Evolutionary conservation across 2,888 invertebrate species (phyloP).

Genomic region (Phyto melanocephala): DNA sequence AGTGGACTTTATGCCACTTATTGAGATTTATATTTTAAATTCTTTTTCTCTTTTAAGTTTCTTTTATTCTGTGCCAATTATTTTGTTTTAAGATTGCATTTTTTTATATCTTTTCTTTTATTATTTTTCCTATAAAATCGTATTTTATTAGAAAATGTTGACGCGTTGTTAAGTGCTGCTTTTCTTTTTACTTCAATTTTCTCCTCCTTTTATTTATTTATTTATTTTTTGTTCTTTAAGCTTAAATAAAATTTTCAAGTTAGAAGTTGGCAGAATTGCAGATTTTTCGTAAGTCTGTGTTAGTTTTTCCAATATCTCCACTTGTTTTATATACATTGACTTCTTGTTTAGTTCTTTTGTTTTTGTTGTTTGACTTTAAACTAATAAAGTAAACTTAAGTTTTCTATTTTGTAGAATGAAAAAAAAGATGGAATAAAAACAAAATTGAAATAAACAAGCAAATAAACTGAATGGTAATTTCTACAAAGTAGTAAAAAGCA

Average conservation of each 20-base stretch:
- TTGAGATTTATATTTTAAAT: slow-evolving; percentile 37
- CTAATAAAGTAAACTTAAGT: slow-evolving; percentile 48
- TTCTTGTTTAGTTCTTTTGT: not conserved
- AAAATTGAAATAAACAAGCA: slow-evolving; percentile 51
- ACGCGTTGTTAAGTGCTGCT: slow-evolving; percentile 14
- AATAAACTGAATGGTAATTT: slow-evolving; percentile 57
- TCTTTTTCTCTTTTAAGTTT: not conserved
- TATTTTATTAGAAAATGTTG: slow-evolving; percentile 33
- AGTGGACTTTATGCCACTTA: slow-evolving; percentile 48
- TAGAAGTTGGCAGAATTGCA: slow-evolving; percentile 2
- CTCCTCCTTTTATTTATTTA: not conserved
- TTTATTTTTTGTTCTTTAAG: not conserved
- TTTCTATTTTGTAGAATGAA: slow-evolving; percentile 29
- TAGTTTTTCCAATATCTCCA: not conserved
- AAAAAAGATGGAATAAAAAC: not conserved
- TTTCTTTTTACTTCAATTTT: not conserved
- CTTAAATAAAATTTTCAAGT: slow-evolving; percentile 3
- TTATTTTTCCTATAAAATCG: not conserved
- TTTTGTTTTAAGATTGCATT: not conserved
- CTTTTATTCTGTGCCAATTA: not conserved
- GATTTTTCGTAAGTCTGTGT: not conserved
- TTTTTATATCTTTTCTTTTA: not conserved
- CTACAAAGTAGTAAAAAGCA: slow-evolving; percentile 7
- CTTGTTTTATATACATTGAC: not conserved
- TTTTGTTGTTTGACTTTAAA: slow-evolving; percentile 11